phyloP scores from a whole-genome alignment of 2,888 invertebrate genomes.

The Cecidostiba fungosa region DNA sequence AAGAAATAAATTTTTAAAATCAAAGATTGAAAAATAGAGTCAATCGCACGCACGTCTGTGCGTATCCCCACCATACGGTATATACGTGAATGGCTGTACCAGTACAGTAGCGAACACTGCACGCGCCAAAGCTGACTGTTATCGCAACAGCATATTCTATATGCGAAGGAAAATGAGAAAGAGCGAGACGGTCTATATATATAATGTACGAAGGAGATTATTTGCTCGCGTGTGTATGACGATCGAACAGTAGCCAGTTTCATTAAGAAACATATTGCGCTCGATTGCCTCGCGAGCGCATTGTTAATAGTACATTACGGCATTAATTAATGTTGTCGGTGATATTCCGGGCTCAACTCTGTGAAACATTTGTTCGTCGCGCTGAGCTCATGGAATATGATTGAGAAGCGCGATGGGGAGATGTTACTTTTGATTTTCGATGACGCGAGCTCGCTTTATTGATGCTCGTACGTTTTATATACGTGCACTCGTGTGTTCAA shows the following conservation, averaged over 20 bases:
- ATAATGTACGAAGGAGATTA: background rate
- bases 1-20: background rate
- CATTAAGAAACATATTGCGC: slow-evolving; percentile 39
- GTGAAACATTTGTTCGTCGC: slow-evolving; percentile 11
- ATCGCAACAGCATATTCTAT: background rate
- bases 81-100: background rate
- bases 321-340: slow-evolving; percentile 35
- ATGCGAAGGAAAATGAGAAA: background rate
- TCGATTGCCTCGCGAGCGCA: slow-evolving; percentile 21
- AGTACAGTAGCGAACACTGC: background rate
- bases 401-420: slow-evolving; percentile 16
- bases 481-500: background rate
- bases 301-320: slow-evolving; percentile 42
- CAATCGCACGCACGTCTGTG: background rate
- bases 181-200: slow-evolving; percentile 1
- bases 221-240: slow-evolving; percentile 19
- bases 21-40: background rate
- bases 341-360: slow-evolving; percentile 29
- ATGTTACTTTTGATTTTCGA: slow-evolving; percentile 39
- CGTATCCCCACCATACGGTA: background rate
- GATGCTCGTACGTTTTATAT: background rate
- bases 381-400: background rate
- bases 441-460: slow-evolving; percentile 41
- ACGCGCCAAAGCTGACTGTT: background rate
- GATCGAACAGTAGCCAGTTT: slow-evolving; percentile 13